Conservation (phyloP, 2,797 vertebrate species). For the Columba guinea region DNA sequence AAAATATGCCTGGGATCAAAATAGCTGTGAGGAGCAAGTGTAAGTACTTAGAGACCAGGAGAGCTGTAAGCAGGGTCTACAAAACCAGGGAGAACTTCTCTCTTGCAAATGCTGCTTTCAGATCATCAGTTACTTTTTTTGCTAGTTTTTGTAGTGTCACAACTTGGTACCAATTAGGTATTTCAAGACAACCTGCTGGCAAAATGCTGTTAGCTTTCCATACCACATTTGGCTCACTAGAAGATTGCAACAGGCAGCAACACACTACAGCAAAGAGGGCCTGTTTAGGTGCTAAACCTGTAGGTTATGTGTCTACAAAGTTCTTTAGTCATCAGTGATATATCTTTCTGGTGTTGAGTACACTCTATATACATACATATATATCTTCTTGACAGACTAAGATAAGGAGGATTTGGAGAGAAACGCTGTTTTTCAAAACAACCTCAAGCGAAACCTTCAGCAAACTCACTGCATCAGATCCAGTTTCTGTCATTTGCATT, state of each 20-base stretch:
- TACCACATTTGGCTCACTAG: not conserved
- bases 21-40: not conserved
- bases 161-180: not conserved
- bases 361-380: not conserved
- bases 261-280: not conserved
- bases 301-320: not conserved
- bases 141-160: not conserved
- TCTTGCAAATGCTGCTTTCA: not conserved
- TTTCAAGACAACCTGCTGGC: not conserved
- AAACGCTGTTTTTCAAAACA: constrained; percentile 55
- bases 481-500: constrained; percentile 27
- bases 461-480: constrained; percentile 3
- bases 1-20: not conserved
- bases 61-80: not conserved
- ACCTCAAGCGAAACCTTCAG: constrained; percentile 40
- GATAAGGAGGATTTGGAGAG: constrained; percentile 15
- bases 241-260: not conserved
- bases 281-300: not conserved
- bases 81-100: not conserved
- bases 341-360: constrained; percentile 1
- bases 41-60: not conserved
- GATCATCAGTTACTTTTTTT: not conserved
- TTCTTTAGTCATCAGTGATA: not conserved
- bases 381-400: constrained; percentile 32
- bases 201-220: not conserved